These are phyloP conservation scores for Dipodomys ordii DNA, from an alignment of 2,113 vertebrate genomes.

Conservation along the genomic window DNA sequence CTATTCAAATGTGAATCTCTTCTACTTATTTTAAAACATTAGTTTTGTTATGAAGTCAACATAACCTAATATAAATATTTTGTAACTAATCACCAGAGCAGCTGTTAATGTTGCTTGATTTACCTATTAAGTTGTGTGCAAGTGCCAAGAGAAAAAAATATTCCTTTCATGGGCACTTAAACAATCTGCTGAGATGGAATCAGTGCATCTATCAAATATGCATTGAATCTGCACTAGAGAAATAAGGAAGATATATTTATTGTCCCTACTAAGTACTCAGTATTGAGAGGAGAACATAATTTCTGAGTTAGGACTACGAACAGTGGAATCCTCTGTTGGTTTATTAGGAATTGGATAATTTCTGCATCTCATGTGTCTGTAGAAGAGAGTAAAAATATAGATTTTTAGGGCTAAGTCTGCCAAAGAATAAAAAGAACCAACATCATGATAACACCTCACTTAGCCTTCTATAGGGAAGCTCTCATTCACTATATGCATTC, in stretches of 20 bases:
- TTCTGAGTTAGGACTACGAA: neutral
- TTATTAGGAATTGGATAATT: neutral
- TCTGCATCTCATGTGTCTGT: neutral
- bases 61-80: neutral
- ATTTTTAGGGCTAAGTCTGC: neutral
- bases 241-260: neutral
- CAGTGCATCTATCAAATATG: slow-evolving; percentile 24
- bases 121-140: neutral
- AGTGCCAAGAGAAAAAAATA: neutral
- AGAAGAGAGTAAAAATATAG: neutral
- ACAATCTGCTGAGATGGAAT: neutral
- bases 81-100: neutral
- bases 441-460: neutral
- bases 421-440: neutral
- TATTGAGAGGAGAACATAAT: neutral
- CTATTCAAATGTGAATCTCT: neutral
- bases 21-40: slow-evolving; percentile 33
- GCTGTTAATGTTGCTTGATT: neutral
- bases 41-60: slow-evolving; percentile 12
- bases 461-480: neutral
- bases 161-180: slow-evolving; percentile 8
- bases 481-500: neutral
- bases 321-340: neutral
- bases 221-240: neutral
- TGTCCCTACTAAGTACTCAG: neutral